Conservation (phyloP, 2,797 vertebrate genomes). For the Notamacropus eugenii region DNA sequence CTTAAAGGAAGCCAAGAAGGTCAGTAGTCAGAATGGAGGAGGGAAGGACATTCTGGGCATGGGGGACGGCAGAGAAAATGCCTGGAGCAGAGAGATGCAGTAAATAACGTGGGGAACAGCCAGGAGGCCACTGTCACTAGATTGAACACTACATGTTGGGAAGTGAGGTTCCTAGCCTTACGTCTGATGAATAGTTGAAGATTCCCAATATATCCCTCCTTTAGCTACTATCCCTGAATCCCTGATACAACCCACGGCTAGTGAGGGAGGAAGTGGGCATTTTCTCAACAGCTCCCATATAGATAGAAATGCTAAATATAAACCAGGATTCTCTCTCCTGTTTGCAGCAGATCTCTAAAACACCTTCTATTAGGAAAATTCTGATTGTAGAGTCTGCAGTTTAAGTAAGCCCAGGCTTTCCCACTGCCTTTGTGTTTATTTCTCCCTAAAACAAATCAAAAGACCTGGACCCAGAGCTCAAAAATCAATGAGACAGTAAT, state of each 20-base stretch:
- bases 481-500: background rate
- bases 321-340: background rate
- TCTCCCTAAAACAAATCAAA: conserved; percentile 7
- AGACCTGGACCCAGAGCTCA: background rate
- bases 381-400: background rate
- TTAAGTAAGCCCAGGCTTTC: background rate
- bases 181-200: background rate
- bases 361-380: background rate
- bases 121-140: background rate
- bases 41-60: background rate
- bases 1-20: background rate
- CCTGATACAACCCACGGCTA: background rate
- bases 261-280: conserved; percentile 27
- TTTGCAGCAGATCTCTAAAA: background rate
- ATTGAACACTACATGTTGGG: background rate
- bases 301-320: background rate
- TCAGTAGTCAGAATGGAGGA: background rate
- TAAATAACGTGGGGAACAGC: background rate
- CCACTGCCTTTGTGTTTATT: background rate
- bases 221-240: background rate
- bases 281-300: conserved; percentile 33
- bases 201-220: background rate
- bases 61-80: background rate
- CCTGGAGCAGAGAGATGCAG: background rate
- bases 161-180: background rate